Conservation (phyloP, 2,797 vertebrate genomes). For the Mustela erminea region DNA sequence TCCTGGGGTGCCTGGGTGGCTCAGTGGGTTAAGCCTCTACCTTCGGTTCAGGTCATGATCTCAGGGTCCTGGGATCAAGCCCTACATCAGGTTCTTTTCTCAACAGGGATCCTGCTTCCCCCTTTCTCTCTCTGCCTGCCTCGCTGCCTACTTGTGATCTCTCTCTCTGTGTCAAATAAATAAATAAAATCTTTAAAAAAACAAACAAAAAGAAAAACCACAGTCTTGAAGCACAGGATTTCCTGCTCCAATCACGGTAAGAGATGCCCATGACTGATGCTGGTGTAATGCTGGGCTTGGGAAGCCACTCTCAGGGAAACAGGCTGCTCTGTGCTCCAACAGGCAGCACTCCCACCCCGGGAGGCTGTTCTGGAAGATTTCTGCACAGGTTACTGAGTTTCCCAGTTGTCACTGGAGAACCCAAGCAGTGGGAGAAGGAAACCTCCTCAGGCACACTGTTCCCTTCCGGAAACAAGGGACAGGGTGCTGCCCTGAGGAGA, state of each 20-base stretch:
- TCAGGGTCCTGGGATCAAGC: too few species aligned
- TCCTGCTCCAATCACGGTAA: background rate
- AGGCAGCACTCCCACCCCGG: background rate
- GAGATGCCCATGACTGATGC: background rate
- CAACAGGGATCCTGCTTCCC: too few species aligned
- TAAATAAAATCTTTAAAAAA: too few species aligned
- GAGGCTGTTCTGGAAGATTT: background rate
- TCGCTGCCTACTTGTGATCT: too few species aligned
- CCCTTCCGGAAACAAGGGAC: slow-evolving; percentile 31
- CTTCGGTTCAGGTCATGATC: too few species aligned
- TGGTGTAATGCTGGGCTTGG: background rate
- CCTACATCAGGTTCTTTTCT: too few species aligned
- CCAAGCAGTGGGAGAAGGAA: background rate
- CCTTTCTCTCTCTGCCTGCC: too few species aligned
- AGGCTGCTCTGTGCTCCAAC: background rate
- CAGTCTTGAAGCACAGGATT: background rate
- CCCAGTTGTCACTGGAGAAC: background rate
- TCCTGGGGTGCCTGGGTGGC: too few species aligned
- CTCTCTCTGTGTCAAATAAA: too few species aligned
- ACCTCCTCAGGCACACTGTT: background rate
- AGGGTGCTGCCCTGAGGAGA: slow-evolving; percentile 43
- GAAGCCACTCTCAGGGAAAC: background rate
- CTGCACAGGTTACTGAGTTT: background rate
- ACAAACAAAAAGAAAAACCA: background rate
- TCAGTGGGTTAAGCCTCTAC: too few species aligned